Percentiles rank a stretch among this genome's conserved stretches.
Conservation (phyloP, 2,888 invertebrate genomes). For the Nomada goodeniana region DNA sequence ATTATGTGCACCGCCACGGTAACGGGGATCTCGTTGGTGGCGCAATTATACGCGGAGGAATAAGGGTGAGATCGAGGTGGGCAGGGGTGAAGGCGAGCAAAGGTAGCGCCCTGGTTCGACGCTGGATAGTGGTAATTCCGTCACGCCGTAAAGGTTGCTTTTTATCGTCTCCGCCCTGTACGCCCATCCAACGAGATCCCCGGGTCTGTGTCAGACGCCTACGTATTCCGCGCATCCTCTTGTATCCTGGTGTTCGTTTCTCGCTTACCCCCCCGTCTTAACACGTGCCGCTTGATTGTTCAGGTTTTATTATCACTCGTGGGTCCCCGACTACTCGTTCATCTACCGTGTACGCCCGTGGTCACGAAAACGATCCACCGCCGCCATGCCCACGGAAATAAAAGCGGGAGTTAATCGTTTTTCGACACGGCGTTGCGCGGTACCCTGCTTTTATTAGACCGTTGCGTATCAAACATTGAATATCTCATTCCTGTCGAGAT, state of each 20-base stretch:
- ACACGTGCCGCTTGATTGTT: slow-evolving; percentile 78
- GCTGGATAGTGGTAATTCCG: slow-evolving; percentile 79
- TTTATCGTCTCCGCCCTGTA: slow-evolving; percentile 76
- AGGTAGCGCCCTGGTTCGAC: slow-evolving; percentile 65
- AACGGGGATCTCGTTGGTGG: slow-evolving; percentile 72
- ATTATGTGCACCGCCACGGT: slow-evolving; percentile 54
- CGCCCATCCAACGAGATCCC: slow-evolving; percentile 65
- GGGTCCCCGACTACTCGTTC: slow-evolving; percentile 68
- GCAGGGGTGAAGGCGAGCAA: slow-evolving; percentile 44
- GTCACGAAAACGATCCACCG: slow-evolving; percentile 52
- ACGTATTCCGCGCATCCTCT: slow-evolving; percentile 46
- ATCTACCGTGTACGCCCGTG: slow-evolving; percentile 50
- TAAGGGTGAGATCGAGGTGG: slow-evolving; percentile 61
- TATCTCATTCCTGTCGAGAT: slow-evolving; percentile 1
- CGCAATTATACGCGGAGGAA: slow-evolving; percentile 76
- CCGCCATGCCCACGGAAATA: slow-evolving; percentile 39
- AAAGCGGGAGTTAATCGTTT: slow-evolving; percentile 58
- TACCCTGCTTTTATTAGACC: neutral
- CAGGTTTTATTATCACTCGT: slow-evolving; percentile 81
- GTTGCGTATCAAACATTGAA: slow-evolving; percentile 5
- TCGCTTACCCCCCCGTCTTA: slow-evolving; percentile 64
- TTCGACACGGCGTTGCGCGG: slow-evolving; percentile 20
- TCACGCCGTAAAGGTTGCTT: slow-evolving; percentile 81
- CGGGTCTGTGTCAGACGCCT: slow-evolving; percentile 53
- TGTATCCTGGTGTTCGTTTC: slow-evolving; percentile 48